Conservation (phyloP, 2,797 vertebrate genomes). For the Poecilia wingei region DNA sequence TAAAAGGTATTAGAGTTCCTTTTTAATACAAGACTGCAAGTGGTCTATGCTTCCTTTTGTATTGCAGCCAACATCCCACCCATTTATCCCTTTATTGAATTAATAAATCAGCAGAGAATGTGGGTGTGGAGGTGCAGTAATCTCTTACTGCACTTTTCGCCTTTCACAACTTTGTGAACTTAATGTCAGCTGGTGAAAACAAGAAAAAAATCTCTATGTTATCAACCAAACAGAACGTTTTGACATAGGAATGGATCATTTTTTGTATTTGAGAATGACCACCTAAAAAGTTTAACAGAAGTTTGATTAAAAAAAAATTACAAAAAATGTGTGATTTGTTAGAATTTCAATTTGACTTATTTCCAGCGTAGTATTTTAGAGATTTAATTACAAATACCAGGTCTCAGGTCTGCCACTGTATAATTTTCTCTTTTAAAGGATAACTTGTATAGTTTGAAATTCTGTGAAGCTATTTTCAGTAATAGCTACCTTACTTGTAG, state of each 20-base stretch:
- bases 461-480: background rate
- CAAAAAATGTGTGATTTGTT: background rate
- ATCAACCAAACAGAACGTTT: background rate
- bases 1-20: slow-evolving; percentile 26
- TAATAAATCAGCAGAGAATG: background rate
- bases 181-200: background rate
- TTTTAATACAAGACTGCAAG: slow-evolving; percentile 28
- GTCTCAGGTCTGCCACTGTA: background rate
- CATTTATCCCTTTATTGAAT: background rate
- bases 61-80: background rate
- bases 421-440: background rate
- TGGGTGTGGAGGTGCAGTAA: background rate
- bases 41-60: slow-evolving; percentile 10
- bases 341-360: background rate
- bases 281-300: background rate
- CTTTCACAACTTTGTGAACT: background rate
- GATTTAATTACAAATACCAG: background rate
- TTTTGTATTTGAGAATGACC: background rate
- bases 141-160: background rate
- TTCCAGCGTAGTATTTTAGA: background rate
- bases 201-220: background rate
- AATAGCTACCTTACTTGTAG: background rate
- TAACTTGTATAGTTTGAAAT: background rate
- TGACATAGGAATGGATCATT: background rate
- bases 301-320: background rate